Percentiles rank a stretch among this genome's conserved stretches.
phyloP scores from a whole-genome alignment of 2,113 vertebrate genomes.

The Paratilapia polleni region DNA sequence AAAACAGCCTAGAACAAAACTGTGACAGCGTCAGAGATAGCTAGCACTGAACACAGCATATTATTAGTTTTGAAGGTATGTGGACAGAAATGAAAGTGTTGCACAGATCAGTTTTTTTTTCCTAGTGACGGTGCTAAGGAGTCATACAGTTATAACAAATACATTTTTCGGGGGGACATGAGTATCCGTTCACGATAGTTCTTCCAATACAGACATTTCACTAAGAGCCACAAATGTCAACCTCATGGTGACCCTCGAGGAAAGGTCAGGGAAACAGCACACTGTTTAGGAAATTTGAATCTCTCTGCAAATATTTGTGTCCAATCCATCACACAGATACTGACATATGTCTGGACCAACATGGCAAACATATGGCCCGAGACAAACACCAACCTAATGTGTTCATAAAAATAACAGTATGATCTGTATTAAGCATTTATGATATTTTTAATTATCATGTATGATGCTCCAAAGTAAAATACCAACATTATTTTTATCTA shows the following conservation, averaged over 20 bases:
- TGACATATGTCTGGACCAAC: neutral
- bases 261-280: neutral
- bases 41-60: no score
- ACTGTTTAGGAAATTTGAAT: neutral
- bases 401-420: neutral
- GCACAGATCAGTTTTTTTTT: no score
- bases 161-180: no score
- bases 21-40: no score
- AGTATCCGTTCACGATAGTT: no score
- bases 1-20: no score
- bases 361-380: neutral
- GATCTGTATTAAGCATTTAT: neutral
- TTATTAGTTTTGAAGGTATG: no score
- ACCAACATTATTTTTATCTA: neutral
- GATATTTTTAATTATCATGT: neutral
- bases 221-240: neutral
- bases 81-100: no score
- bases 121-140: no score
- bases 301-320: neutral
- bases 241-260: neutral
- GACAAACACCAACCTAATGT: neutral
- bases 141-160: no score
- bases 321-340: neutral
- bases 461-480: neutral
- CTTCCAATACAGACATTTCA: neutral